phyloP scores from a whole-genome alignment of 1,140 invertebrate genomes.

The Ditylenchus dipsaci region DNA sequence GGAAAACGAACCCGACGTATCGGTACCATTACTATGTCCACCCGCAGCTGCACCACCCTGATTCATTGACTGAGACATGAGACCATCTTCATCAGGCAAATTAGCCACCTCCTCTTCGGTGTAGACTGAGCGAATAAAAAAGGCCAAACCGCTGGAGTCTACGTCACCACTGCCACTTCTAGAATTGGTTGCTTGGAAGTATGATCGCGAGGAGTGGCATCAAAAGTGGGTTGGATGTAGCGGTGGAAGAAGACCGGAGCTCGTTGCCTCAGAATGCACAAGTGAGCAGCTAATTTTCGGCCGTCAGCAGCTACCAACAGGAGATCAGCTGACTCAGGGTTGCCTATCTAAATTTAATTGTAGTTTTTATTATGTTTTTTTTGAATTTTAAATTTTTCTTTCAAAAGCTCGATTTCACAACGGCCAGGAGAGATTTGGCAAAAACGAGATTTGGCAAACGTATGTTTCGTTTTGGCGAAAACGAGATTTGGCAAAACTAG shows the following conservation, averaged over 20 bases:
- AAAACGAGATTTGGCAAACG: too few relatives aligned
- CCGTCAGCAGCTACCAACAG: slow-evolving; percentile 52
- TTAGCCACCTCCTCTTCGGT: slow-evolving; percentile 50
- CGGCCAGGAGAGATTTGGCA: too few relatives aligned
- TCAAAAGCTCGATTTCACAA: neutral
- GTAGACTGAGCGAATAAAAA: slow-evolving; percentile 56
- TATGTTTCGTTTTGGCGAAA: too few relatives aligned
- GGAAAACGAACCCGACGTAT: too few relatives aligned
- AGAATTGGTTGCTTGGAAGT: slow-evolving; percentile 15
- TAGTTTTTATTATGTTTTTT: slow-evolving; percentile 15
- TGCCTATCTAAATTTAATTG: neutral
- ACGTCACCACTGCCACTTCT: slow-evolving; percentile 53
- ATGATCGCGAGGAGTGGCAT: slow-evolving; percentile 26
- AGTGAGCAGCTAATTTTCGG: slow-evolving; percentile 50
- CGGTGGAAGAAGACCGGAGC: slow-evolving; percentile 52
- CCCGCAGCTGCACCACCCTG: neutral
- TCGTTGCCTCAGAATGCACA: slow-evolving; percentile 49
- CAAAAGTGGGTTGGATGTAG: slow-evolving; percentile 52
- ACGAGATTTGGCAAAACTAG: too few relatives aligned
- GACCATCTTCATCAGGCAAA: slow-evolving; percentile 4
- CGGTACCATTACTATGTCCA: neutral
- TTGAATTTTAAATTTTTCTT: slow-evolving; percentile 3
- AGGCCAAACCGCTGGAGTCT: slow-evolving; percentile 50
- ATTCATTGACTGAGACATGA: neutral
- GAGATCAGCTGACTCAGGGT: slow-evolving; percentile 45